Evolutionary conservation across 1,140 invertebrate species (phyloP).

Genomic region (Alviniconcha marisindica): DNA sequence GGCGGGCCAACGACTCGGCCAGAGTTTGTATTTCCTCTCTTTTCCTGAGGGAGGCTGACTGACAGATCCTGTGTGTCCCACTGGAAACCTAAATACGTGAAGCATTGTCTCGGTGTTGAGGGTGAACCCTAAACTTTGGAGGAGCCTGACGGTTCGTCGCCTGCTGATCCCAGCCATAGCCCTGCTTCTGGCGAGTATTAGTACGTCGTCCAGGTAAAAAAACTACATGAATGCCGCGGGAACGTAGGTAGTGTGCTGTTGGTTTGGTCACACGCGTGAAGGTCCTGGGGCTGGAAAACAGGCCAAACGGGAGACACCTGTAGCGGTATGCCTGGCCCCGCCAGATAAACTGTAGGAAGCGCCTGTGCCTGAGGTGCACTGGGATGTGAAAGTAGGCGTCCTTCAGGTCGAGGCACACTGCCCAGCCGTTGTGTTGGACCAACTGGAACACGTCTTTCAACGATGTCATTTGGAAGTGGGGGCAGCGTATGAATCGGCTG

Average conservation of each 20-base stretch:
- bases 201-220: neutral
- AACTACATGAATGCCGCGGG: neutral
- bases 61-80: no score
- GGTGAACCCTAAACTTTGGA: neutral
- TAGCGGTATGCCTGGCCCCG: no score
- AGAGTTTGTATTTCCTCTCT: no score
- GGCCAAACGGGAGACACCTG: no score
- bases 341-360: no score
- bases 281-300: no score
- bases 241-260: neutral
- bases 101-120: neutral
- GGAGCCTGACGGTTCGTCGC: neutral
- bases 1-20: no score
- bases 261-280: neutral
- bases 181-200: neutral
- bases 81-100: no score
- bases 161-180: neutral
- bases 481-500: constrained; percentile 15
- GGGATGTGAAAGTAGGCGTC: constrained; percentile 48
- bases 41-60: no score
- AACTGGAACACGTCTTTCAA: constrained; percentile 34
- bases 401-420: constrained; percentile 36
- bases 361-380: neutral
- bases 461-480: constrained; percentile 45
- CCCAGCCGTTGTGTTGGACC: constrained; percentile 30